Base-by-base conservation (phyloP, 2,113 vertebrate genomes). In the Poecilia latipinna region DNA sequence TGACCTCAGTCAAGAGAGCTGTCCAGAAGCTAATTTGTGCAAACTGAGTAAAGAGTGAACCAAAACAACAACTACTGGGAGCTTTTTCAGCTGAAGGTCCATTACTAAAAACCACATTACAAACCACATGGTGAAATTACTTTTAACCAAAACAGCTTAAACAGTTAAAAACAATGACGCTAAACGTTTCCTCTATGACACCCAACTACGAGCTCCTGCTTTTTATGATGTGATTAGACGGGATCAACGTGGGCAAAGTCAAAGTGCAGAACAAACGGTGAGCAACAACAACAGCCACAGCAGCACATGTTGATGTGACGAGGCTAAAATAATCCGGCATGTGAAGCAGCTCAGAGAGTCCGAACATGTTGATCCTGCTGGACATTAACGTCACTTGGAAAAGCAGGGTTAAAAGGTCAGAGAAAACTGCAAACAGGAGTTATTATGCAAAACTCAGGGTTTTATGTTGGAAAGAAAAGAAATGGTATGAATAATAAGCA, bases 371-470 rank as follows among this genome's bases (percentile, higher is more conserved):
- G 51, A 57, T 57, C 51, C 51, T 57, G 51, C 24, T 24, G 24
- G 51, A 57, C 22, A 57, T 57, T 57, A 57, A 57, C 19, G 51
- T 57, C 51, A 57, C 51, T 57, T 57, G 24, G 24, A 57, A 57
- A 57, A 57, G 51, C 51, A 57, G 51, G 51, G 51, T n/a, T n/a
- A 57, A 57, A 57, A 57, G 51, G 51, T 57, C 51, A n/a, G 51
- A n/a, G 51, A 57, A 24, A 57, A 57, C 22, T 57, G 51, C 0
- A 24, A 57, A 57, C 51, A 57, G 51, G 51, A 57, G 17, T n/a
- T 57, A 57, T 57, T n/a, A 19, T n/a, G 51, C 3, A 24, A 57
- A 10, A 24, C n/a, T 57, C 51, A n/a, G 19, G 51, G 51, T 54
- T 57, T n/a, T 57, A 57, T 57, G 51, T 57, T 2, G 2, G 24